phyloP scores from a whole-genome alignment of 2,797 vertebrate species.

The Cirrhinus mrigala region DNA sequence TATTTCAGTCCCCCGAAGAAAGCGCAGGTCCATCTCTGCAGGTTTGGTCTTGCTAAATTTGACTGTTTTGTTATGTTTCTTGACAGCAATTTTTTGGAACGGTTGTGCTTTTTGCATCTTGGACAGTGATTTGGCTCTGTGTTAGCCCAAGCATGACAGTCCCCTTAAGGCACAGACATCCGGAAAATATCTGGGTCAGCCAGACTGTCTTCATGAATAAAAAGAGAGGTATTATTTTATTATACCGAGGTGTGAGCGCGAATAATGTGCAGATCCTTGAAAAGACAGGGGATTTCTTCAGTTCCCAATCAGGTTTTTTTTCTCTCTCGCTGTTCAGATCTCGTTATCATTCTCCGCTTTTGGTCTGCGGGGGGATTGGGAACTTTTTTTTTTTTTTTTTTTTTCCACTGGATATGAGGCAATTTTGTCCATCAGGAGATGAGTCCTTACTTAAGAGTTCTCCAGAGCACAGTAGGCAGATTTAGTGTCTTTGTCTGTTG shows the following conservation, averaged over 20 bases:
- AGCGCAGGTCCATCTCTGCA: neutral
- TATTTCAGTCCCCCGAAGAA: conserved; percentile 1
- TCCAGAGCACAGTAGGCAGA: conserved; percentile 22
- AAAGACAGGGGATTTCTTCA: conserved; percentile 65
- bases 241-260: conserved; percentile 68
- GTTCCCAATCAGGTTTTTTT: conserved; percentile 52
- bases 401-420: conserved; percentile 38
- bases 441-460: conserved; percentile 25
- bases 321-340: conserved; percentile 54
- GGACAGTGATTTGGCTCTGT: conserved; percentile 61
- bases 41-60: conserved; percentile 11
- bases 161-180: conserved; percentile 71
- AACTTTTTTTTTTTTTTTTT: conserved; percentile 43
- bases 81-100: conserved; percentile 11
- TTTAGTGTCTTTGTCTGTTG: conserved; percentile 28
- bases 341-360: conserved; percentile 59
- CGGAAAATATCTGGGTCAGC: conserved; percentile 66
- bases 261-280: conserved; percentile 71
- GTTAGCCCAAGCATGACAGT: conserved; percentile 75
- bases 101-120: conserved; percentile 36
- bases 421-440: conserved; percentile 21
- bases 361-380: conserved; percentile 41
- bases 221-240: conserved; percentile 72
- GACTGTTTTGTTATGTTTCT: conserved; percentile 20
- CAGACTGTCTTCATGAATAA: conserved; percentile 73